phyloP scores from a whole-genome alignment of 2,888 invertebrate genomes.

The Helobdella robusta region DNA sequence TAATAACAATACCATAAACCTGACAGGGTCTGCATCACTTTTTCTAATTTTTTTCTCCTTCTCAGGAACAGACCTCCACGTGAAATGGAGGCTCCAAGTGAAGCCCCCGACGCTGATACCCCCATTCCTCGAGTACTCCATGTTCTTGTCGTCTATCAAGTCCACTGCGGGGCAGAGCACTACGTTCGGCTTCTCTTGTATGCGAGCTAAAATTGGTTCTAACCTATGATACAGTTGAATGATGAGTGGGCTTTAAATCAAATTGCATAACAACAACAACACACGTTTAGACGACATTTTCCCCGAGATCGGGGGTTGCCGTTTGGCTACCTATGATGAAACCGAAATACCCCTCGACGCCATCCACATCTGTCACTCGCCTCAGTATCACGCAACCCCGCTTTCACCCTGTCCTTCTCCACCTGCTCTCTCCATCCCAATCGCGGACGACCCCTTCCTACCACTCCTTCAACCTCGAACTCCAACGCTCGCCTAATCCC shows the following conservation, averaged over 20 bases:
- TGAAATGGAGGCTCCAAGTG: slow-evolving; percentile 69
- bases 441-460: neutral
- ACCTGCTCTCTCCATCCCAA: too few species aligned
- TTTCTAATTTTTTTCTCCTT: slow-evolving; percentile 40
- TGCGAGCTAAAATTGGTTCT: slow-evolving; percentile 75
- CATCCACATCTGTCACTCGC: too few species aligned
- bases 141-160: slow-evolving; percentile 71
- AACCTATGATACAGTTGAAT: slow-evolving; percentile 53
- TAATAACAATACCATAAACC: slow-evolving; percentile 42
- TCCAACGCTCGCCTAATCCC: too few species aligned
- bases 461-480: neutral
- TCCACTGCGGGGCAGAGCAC: slow-evolving; percentile 91
- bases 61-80: slow-evolving; percentile 58
- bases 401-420: too few species aligned
- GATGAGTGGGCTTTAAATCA: too few species aligned
- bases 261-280: too few species aligned
- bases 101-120: slow-evolving; percentile 45
- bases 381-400: too few species aligned
- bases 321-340: too few species aligned
- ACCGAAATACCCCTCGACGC: too few species aligned
- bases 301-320: too few species aligned
- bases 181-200: slow-evolving; percentile 67
- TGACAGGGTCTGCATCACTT: slow-evolving; percentile 39
- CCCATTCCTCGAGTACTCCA: slow-evolving; percentile 50
- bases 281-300: too few species aligned